Base-by-base conservation (phyloP, 64 coral and sea anemone species). In the Montipora sp. region DNA sequence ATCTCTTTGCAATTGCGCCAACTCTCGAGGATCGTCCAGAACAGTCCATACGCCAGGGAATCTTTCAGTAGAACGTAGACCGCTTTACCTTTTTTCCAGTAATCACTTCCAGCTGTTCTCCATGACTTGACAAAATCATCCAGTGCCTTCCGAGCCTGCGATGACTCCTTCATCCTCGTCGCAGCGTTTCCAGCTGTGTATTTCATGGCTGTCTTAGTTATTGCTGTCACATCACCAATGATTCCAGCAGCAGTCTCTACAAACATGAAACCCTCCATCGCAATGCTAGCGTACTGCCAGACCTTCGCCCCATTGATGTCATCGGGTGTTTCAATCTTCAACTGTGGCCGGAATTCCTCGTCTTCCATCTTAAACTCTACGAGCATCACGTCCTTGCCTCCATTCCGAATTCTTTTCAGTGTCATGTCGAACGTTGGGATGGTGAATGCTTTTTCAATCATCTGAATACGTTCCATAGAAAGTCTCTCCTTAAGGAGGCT, bases 391-490 rank as follows among this genome's bases (percentile, higher is more conserved):
- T 23, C 66, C 27, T 92, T 69, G 46, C 21, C 73, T 57, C 15
- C 59, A 11, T 84, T 84, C 48, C 1, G 0, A 12, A 63, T 63
- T 23, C 77, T 84, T 12, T 84, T 47, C 90, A 92, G 2, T 2
- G 36, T 36, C 36, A 36, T 92, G 73, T 49, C 61, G 66, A 92
- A 92, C 69, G 90, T 92, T 8, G 78, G 90, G 80, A 92, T 51
- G 16, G 15, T 24, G 47, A 92, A 43, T 19, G 77, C 71, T 20
- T 59, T 51, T 44, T 18, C 12, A 15, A 84, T 74, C 67, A 92
- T 5, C n/a, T 75, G 53, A 7, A 92, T 84, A 73, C 80, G 14
- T 0, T 63, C 60, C 2, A 0, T 12, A 0, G 60, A 15, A 63
- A 63, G 60, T 0, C 1, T 63, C 9, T 63, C 59, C 3, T 7